These are phyloP conservation scores for Synergus umbraculus DNA, from an alignment of 2,888 invertebrate species.

Conservation along the genomic window DNA sequence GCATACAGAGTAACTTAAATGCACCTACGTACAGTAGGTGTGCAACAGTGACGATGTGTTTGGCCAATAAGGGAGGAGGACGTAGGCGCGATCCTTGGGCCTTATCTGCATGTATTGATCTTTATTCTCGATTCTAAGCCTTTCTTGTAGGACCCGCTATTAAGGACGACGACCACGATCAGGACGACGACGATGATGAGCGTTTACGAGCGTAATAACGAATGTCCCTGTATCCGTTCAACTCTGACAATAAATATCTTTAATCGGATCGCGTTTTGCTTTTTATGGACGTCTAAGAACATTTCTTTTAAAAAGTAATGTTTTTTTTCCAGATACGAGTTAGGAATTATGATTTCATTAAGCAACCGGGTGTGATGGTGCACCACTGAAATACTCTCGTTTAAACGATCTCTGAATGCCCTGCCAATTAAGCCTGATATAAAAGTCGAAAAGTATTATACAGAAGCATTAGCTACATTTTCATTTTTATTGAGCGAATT, in stretches of 20 bases:
- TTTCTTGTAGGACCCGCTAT: slow-evolving; percentile 12
- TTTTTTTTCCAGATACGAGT: not conserved
- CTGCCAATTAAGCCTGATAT: slow-evolving; percentile 2
- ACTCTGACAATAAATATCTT: slow-evolving; percentile 28
- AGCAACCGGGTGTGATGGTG: not conserved
- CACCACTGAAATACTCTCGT: not conserved
- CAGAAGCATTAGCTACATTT: not conserved
- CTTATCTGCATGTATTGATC: slow-evolving; percentile 31
- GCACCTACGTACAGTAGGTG: not conserved
- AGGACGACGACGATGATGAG: slow-evolving; percentile 18
- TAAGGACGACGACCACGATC: not conserved
- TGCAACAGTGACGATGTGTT: not conserved
- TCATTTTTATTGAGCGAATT: not conserved
- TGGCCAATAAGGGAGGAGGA: slow-evolving; percentile 25
- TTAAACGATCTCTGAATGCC: not conserved
- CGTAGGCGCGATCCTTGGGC: slow-evolving; percentile 32
- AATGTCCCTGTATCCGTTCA: slow-evolving; percentile 4
- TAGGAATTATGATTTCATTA: slow-evolving; percentile 4
- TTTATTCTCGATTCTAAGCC: slow-evolving; percentile 32
- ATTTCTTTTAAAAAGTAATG: slow-evolving; percentile 5
- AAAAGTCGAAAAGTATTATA: not conserved
- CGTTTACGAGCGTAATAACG: slow-evolving; percentile 32
- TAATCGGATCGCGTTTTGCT: slow-evolving; percentile 8
- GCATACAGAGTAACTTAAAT: slow-evolving; percentile 18
- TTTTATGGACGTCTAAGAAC: not conserved